Evolutionary conservation across 2,113 vertebrate species (phyloP).

Genomic region (Psammodynastes pulverulentus): DNA sequence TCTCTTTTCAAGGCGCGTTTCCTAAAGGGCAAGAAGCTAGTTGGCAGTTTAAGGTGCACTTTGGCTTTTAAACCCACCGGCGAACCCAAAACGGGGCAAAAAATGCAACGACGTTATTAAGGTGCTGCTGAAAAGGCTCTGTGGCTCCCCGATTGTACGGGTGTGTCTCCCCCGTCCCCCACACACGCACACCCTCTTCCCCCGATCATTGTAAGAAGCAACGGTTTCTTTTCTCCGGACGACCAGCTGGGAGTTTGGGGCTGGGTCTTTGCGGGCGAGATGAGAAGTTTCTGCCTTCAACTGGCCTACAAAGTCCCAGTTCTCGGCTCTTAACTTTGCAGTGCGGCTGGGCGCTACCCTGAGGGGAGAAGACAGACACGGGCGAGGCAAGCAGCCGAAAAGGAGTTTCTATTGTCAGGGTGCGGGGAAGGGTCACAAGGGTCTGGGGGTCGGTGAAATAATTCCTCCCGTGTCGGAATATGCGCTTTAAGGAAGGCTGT

Average conservation of each 20-base stretch:
- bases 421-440: neutral
- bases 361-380: neutral
- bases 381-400: neutral
- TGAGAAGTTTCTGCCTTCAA: constrained; percentile 87
- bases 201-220: neutral
- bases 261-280: constrained; percentile 99
- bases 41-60: neutral
- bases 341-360: constrained; percentile 15
- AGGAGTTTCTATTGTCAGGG: neutral
- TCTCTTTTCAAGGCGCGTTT: neutral
- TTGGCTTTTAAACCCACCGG: neutral
- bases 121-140: neutral
- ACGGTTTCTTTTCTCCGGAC: neutral
- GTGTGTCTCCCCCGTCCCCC: neutral
- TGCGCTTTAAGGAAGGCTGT: neutral
- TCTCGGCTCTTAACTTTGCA: constrained; percentile 77
- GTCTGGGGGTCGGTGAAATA: neutral
- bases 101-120: neutral
- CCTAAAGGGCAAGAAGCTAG: neutral
- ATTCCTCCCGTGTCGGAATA: neutral
- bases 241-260: constrained; percentile 74
- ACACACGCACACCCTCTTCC: neutral
- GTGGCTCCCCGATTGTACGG: neutral
- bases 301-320: constrained; percentile 99
- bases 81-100: neutral